Evolutionary conservation across 1,140 invertebrate genomes (phyloP).

Genomic region (Drosophila subobscura): DNA sequence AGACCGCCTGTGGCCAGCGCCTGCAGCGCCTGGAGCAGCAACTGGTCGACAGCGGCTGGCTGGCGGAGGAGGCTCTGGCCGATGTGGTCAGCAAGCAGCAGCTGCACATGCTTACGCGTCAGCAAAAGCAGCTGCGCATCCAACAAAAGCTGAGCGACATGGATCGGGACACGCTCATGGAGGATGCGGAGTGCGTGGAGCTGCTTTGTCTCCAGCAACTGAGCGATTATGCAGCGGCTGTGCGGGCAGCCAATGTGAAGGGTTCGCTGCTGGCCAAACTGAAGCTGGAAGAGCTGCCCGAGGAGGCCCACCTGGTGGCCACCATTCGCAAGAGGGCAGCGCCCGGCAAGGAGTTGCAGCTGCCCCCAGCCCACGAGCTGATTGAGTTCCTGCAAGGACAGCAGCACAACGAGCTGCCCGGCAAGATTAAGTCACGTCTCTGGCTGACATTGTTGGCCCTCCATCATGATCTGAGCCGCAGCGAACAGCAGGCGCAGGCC

Average conservation of each 20-base stretch:
- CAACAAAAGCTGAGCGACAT: conserved; percentile 10
- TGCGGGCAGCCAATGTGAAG: conserved; percentile 36
- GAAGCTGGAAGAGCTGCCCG: background rate
- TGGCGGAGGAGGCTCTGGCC: conserved; percentile 33
- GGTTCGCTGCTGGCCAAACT: conserved; percentile 43
- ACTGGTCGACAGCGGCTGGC: conserved; percentile 40
- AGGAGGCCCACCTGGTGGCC: background rate
- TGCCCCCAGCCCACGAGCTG: conserved; percentile 31
- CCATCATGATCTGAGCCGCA: conserved; percentile 33
- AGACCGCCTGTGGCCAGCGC: conserved; percentile 55
- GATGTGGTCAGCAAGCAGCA: conserved; percentile 30
- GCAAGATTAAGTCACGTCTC: conserved; percentile 42
- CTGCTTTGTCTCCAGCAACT: conserved; percentile 40
- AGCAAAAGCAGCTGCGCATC: conserved; percentile 47
- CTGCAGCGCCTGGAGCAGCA: conserved; percentile 65
- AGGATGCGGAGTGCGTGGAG: conserved; percentile 59
- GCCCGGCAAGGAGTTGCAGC: conserved; percentile 6
- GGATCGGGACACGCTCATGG: background rate
- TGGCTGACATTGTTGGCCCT: conserved; percentile 55
- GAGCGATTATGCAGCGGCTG: conserved; percentile 3
- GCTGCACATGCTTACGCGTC: conserved; percentile 26
- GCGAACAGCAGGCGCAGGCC: conserved; percentile 12
- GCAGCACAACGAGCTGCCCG: conserved; percentile 42
- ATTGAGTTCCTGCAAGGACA: conserved; percentile 39
- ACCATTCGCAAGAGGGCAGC: conserved; percentile 12